These are phyloP conservation scores for Drosophila longiperda DNA, from an alignment of 2,888 invertebrate genomes.

Conservation along the genomic window DNA sequence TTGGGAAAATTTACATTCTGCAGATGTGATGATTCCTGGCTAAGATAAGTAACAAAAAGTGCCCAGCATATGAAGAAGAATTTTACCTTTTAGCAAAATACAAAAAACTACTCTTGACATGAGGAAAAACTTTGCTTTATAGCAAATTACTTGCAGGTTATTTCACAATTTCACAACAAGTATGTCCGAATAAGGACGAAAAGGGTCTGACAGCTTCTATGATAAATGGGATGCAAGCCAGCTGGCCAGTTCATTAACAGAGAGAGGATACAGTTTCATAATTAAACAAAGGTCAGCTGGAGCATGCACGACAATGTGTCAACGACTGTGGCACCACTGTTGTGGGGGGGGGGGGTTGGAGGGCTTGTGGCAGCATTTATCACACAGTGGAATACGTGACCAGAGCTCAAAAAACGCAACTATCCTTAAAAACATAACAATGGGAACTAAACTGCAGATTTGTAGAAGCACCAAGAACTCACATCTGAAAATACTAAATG, in stretches of 20 bases:
- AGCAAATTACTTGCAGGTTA: neutral
- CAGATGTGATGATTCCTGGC: neutral
- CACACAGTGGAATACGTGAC: slow-evolving; percentile 64
- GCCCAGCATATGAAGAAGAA: neutral
- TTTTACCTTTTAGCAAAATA: neutral
- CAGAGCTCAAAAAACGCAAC: slow-evolving; percentile 34
- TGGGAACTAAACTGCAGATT: slow-evolving; percentile 26
- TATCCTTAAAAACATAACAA: slow-evolving; percentile 35
- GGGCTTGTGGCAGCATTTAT: slow-evolving; percentile 49
- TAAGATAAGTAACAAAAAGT: neutral
- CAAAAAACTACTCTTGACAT: neutral
- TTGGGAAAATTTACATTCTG: neutral
- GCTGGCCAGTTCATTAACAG: slow-evolving; percentile 47
- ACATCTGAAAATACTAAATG: slow-evolving; percentile 48
- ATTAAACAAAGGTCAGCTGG: slow-evolving; percentile 65
- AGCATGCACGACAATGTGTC: slow-evolving; percentile 58
- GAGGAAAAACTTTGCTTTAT: neutral
- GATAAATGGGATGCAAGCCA: slow-evolving; percentile 13
- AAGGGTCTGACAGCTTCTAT: slow-evolving; percentile 16
- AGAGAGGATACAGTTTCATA: slow-evolving; percentile 34
- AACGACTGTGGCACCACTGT: slow-evolving; percentile 33
- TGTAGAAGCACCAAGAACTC: slow-evolving; percentile 18
- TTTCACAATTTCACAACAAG: slow-evolving; percentile 6
- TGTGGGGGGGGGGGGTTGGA: too few relatives aligned
- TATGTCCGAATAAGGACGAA: slow-evolving; percentile 18